phyloP scores from a whole-genome alignment of 2,113 vertebrate genomes.

The Cryptotis parvus region DNA sequence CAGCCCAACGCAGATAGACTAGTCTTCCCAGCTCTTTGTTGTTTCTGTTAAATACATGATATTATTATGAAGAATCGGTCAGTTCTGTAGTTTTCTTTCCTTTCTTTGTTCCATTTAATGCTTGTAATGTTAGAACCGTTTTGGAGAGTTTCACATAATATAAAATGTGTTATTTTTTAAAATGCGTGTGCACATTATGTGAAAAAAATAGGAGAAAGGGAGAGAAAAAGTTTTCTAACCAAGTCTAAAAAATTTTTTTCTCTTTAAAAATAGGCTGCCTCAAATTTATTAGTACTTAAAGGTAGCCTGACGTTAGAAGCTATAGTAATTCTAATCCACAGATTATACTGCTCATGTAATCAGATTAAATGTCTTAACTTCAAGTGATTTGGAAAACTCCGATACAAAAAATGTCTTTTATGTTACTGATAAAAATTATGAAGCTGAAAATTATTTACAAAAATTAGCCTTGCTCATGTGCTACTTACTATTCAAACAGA shows the following conservation, averaged over 20 bases:
- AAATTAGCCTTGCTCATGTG: constrained; percentile 26
- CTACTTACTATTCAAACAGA: constrained; percentile 34
- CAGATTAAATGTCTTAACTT: constrained; percentile 26
- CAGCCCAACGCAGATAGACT: neutral
- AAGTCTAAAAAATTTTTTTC: constrained; percentile 14
- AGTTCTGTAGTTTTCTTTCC: neutral
- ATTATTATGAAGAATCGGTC: too few species aligned
- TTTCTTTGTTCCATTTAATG: constrained; percentile 10
- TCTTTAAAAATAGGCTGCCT: constrained; percentile 13
- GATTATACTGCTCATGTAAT: neutral
- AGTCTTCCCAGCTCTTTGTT: neutral
- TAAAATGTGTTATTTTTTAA: neutral
- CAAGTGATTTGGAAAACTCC: constrained; percentile 44
- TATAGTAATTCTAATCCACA: constrained; percentile 36
- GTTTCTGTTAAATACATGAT: neutral
- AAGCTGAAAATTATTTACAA: constrained; percentile 36
- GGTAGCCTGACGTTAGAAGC: neutral
- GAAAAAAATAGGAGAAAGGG: neutral
- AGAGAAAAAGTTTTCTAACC: neutral
- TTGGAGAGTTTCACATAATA: constrained; percentile 15
- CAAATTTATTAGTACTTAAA: constrained; percentile 45
- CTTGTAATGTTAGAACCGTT: neutral
- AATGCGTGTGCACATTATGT: neutral
- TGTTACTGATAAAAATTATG: constrained; percentile 31
- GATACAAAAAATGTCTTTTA: constrained; percentile 48